Conservation (phyloP, 2,113 vertebrate species). For the Pygoscelis adeliae region DNA sequence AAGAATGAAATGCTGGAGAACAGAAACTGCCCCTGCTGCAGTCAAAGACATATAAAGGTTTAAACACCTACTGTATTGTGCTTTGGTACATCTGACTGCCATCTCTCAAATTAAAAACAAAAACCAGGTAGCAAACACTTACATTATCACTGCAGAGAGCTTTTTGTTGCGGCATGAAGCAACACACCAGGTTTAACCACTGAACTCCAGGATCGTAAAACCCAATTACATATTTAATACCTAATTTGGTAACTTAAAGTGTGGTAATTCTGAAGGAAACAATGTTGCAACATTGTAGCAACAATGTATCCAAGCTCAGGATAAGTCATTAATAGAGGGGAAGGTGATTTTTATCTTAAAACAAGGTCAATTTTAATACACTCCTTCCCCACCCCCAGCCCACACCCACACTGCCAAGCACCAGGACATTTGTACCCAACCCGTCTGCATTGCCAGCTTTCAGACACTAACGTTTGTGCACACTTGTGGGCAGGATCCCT, state of each 20-base stretch:
- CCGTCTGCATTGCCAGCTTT: fast-evolving
- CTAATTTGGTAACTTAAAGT: neutral
- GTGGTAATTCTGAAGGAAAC: neutral
- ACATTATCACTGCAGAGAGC: neutral
- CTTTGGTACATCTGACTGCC: neutral
- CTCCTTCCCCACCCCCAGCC: fast-evolving
- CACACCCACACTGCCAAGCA: neutral
- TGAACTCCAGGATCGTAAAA: neutral
- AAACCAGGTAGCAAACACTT: neutral
- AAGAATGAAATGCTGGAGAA: neutral
- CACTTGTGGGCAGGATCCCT: neutral
- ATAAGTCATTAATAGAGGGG: neutral
- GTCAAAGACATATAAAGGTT: neutral
- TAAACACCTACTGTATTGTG: neutral
- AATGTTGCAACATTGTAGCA: no score
- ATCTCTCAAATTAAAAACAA: neutral
- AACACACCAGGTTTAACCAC: neutral
- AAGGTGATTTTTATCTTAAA: neutral
- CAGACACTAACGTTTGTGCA: fast-evolving
- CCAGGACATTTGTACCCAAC: neutral
- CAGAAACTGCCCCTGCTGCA: no score
- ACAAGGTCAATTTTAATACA: neutral
- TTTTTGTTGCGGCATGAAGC: neutral
- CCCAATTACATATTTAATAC: neutral
- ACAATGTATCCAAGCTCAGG: neutral